These are phyloP conservation scores for Noturus placidus DNA, from an alignment of 2,113 vertebrate genomes.

Conservation along the genomic window DNA sequence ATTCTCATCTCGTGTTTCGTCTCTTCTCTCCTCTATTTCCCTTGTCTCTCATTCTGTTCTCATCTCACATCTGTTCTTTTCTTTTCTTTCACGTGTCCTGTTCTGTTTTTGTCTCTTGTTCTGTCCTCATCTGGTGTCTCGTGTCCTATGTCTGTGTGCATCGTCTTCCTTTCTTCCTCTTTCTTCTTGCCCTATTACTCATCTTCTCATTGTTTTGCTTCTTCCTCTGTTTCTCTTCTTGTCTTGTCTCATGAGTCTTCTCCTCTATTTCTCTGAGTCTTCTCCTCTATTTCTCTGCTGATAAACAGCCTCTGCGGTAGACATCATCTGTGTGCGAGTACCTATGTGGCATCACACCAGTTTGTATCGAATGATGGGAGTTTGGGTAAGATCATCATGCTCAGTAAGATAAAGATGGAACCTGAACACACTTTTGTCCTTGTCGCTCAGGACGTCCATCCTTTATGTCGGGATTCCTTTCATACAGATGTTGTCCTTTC, in stretches of 20 bases:
- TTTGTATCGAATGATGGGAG: not conserved
- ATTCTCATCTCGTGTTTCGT: not conserved
- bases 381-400: constrained; percentile 36
- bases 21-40: not conserved
- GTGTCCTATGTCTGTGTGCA: not conserved
- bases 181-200: no score
- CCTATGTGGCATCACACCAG: not conserved
- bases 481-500: not conserved
- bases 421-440: no score
- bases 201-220: not conserved
- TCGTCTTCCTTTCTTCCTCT: not conserved
- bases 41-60: not conserved
- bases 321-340: not conserved
- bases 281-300: constrained; percentile 18
- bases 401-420: not conserved
- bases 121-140: not conserved
- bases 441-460: not conserved
- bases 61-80: not conserved
- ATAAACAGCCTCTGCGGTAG: constrained; percentile 68
- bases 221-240: not conserved
- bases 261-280: no score
- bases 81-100: no score
- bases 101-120: not conserved
- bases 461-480: not conserved
- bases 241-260: not conserved